phyloP scores from a whole-genome alignment of 2,113 vertebrate species.

The Pachycephala philippinensis region DNA sequence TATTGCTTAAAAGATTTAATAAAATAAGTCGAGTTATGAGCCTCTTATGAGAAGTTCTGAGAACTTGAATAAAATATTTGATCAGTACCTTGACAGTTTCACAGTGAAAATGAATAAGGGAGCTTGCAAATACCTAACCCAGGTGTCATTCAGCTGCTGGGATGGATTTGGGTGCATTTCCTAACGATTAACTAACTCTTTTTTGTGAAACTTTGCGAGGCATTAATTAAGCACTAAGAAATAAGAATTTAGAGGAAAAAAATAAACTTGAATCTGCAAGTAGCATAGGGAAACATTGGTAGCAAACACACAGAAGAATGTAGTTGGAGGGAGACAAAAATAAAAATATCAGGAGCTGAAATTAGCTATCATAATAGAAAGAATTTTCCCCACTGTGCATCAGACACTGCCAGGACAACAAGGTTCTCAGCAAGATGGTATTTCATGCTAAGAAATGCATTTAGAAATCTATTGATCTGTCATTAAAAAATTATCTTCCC shows the following conservation, averaged over 20 bases:
- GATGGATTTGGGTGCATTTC: background rate
- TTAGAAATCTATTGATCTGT: background rate
- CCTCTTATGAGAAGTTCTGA: background rate
- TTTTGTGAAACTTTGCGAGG: background rate
- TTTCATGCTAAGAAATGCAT: background rate
- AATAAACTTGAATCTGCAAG: background rate
- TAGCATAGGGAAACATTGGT: background rate
- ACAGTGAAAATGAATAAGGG: background rate
- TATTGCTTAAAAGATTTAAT: background rate
- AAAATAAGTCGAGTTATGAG: background rate
- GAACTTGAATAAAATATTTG: background rate
- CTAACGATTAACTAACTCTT: background rate
- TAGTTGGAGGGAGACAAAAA: background rate
- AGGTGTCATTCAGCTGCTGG: background rate
- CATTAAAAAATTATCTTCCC: rapidly evolving
- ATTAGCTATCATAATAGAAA: background rate
- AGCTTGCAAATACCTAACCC: background rate
- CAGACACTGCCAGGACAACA: background rate
- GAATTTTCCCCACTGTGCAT: background rate
- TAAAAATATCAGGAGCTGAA: background rate
- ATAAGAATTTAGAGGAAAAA: background rate
- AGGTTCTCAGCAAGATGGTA: background rate
- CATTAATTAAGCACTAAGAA: background rate
- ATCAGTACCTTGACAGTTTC: background rate
- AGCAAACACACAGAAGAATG: background rate